Evolutionary conservation across 2,113 vertebrate species (phyloP).

Genomic region (Diphyllodes magnificus): DNA sequence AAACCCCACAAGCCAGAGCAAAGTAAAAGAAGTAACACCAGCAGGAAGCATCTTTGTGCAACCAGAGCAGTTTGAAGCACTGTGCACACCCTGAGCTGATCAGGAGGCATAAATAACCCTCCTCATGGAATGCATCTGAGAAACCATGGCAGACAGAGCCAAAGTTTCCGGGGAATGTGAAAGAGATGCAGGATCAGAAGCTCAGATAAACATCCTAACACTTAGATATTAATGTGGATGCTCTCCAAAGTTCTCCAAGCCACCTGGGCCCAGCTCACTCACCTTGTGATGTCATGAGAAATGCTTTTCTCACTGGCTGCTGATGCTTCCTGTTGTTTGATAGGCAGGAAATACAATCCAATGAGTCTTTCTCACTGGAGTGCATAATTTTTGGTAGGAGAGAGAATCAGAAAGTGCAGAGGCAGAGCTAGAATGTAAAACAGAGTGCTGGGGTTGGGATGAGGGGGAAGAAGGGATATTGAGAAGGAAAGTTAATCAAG

Average conservation of each 20-base stretch:
- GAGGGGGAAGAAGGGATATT: neutral
- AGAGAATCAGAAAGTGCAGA: neutral
- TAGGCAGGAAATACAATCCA: slow-evolving; percentile 8
- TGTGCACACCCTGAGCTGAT: neutral
- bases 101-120: neutral
- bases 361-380: neutral
- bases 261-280: neutral
- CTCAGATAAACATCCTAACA: neutral
- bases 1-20: neutral
- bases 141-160: neutral
- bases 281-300: neutral
- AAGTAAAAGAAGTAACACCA: neutral
- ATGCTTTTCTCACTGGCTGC: neutral
- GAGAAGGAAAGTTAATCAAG: neutral
- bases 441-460: neutral
- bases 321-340: neutral
- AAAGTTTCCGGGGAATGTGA: neutral
- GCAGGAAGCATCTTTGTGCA: neutral
- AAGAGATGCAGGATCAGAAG: neutral
- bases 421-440: neutral
- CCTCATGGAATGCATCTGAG: neutral
- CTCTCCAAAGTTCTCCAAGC: neutral
- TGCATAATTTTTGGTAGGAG: neutral
- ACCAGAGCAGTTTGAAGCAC: neutral
- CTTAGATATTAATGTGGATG: neutral